Conservation (phyloP, 2,113 vertebrate genomes). For the Mus spicilegus region DNA sequence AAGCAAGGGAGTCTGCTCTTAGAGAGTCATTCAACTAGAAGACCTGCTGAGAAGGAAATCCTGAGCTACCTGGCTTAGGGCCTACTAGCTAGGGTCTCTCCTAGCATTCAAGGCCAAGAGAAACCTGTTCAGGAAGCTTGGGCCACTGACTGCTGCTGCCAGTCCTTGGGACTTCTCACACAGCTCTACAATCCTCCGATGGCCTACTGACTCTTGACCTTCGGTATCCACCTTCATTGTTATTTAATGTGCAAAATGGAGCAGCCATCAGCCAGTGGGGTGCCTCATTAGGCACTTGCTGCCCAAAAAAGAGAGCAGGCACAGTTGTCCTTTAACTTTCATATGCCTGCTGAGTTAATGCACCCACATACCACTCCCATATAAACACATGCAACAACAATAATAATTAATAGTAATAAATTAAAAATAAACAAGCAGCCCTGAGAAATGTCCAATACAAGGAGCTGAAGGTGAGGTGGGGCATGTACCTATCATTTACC, state of each 20-base stretch:
- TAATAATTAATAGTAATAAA: not conserved
- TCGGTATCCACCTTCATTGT: not conserved
- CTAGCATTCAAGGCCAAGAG: not conserved
- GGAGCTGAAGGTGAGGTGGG: not conserved
- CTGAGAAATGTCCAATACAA: not conserved
- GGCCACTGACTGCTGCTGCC: not conserved
- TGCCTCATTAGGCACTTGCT: not conserved
- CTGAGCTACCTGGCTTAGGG: not conserved
- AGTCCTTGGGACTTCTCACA: not conserved
- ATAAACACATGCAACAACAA: not conserved
- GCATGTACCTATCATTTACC: not conserved
- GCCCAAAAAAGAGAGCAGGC: no score
- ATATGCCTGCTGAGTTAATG: not conserved
- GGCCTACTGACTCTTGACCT: not conserved
- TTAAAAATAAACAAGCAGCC: not conserved
- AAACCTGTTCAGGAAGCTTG: not conserved
- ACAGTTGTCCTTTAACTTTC: not conserved
- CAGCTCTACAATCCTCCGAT: rapidly evolving
- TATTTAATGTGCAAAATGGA: not conserved
- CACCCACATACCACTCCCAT: not conserved
- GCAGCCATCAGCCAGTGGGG: not conserved
- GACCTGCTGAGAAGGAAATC: not conserved
- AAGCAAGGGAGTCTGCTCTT: not conserved
- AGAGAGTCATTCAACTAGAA: not conserved
- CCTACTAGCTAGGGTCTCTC: not conserved